These are phyloP conservation scores for Chrysomela aeneicollis DNA, from an alignment of 2,888 invertebrate genomes.

Conservation along the genomic window DNA sequence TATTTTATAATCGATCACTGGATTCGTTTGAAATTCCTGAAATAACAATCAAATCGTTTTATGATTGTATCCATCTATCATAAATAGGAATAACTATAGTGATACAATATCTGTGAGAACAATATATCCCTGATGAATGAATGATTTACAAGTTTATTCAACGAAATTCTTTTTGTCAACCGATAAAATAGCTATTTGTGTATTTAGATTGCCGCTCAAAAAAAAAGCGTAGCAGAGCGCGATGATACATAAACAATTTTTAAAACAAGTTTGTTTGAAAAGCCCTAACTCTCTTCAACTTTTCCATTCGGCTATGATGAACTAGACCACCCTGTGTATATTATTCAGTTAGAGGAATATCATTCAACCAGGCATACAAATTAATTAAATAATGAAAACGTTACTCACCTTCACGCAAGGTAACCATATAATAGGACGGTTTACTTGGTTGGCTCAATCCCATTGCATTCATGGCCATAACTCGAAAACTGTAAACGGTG, in stretches of 20 bases:
- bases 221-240: too few relatives aligned
- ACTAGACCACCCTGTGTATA: too few relatives aligned
- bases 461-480: slow-evolving; percentile 75
- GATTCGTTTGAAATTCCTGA: not conserved
- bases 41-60: not conserved
- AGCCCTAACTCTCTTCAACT: too few relatives aligned
- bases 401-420: slow-evolving; percentile 74
- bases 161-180: not conserved
- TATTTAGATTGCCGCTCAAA: too few relatives aligned
- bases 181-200: not conserved
- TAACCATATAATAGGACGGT: slow-evolving; percentile 77
- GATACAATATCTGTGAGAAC: not conserved
- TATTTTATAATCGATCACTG: not conserved
- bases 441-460: slow-evolving; percentile 74
- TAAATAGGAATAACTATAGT: not conserved
- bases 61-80: not conserved
- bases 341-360: too few relatives aligned
- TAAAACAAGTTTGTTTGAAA: too few relatives aligned
- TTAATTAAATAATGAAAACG: not conserved
- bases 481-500: slow-evolving; percentile 78
- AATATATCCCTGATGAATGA: not conserved
- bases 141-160: not conserved
- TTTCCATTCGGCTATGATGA: too few relatives aligned
- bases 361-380: too few relatives aligned
- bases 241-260: too few relatives aligned